Conservation (phyloP, 2,113 vertebrate genomes). For the Micronycteris hirsuta region DNA sequence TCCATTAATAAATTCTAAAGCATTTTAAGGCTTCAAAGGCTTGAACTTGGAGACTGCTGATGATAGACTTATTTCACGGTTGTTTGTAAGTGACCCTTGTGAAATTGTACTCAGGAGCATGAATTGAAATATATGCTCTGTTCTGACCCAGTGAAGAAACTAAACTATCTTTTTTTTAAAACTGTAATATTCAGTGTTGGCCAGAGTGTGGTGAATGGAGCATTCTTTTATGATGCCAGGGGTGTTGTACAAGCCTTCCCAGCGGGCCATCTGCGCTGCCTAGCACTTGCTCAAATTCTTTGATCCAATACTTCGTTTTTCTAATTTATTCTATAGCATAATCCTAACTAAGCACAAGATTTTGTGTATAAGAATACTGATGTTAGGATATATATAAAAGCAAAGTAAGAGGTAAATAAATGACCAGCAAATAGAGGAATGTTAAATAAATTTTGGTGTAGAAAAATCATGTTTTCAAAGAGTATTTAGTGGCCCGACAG, state of each 20-base stretch:
- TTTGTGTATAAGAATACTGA: not conserved
- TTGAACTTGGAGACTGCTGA: not conserved
- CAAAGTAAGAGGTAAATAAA: not conserved
- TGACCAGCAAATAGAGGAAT: not conserved
- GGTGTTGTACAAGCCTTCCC: not conserved
- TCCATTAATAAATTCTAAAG: slow-evolving; percentile 16
- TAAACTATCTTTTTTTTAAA: not conserved
- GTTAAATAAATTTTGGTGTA: not conserved
- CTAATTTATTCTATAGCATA: not conserved
- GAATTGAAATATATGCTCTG: not conserved
- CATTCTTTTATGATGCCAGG: not conserved
- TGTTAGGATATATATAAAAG: slow-evolving; percentile 12
- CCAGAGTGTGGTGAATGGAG: not conserved
- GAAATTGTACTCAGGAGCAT: not conserved
- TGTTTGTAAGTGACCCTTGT: not conserved
- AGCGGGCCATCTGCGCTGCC: not conserved
- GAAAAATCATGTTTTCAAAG: slow-evolving; percentile 28
- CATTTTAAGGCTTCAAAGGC: not conserved
- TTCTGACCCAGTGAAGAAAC: not conserved
- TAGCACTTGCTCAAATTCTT: not conserved
- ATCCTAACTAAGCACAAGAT: not conserved
- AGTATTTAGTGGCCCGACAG: not conserved
- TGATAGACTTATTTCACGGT: not conserved
- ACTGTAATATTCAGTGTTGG: not conserved
- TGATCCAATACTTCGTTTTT: not conserved